Evolutionary conservation across 2,888 invertebrate genomes (phyloP).

Genomic region (Apantesis nais): DNA sequence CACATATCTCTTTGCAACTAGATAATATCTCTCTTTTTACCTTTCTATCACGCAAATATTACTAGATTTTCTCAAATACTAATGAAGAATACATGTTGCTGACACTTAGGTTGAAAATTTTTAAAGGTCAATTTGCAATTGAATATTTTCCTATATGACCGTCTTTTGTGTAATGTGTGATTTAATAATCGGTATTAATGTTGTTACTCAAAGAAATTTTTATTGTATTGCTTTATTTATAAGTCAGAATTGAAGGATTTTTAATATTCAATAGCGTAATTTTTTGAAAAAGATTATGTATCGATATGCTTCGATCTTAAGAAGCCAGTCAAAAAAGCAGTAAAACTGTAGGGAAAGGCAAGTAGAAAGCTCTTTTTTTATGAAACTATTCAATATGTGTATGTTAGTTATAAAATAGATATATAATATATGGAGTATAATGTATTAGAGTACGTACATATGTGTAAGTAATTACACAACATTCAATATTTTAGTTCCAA

Average conservation of each 20-base stretch:
- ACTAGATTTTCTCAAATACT: too few relatives aligned
- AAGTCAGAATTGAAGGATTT: background rate
- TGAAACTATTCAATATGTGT: background rate
- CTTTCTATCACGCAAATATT: too few relatives aligned
- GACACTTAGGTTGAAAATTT: too few relatives aligned
- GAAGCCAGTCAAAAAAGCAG: too few relatives aligned
- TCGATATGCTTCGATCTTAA: too few relatives aligned
- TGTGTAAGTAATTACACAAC: conserved; percentile 37
- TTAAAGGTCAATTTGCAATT: background rate
- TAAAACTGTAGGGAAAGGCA: too few relatives aligned
- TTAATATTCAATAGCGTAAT: background rate
- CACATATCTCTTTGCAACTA: too few relatives aligned
- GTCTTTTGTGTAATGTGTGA: too few relatives aligned
- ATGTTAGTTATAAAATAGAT: background rate
- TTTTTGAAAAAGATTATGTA: background rate
- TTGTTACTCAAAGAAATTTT: too few relatives aligned
- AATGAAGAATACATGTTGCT: too few relatives aligned
- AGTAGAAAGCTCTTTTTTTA: background rate
- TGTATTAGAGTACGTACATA: background rate
- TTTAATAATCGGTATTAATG: too few relatives aligned
- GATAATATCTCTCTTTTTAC: too few relatives aligned
- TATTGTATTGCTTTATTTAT: background rate
- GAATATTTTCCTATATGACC: background rate
- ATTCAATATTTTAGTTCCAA: conserved; percentile 28
- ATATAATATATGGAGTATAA: conserved; percentile 13